Base-by-base conservation (phyloP, 2,888 invertebrate genomes). In the Leptinotarsa haldemani region DNA sequence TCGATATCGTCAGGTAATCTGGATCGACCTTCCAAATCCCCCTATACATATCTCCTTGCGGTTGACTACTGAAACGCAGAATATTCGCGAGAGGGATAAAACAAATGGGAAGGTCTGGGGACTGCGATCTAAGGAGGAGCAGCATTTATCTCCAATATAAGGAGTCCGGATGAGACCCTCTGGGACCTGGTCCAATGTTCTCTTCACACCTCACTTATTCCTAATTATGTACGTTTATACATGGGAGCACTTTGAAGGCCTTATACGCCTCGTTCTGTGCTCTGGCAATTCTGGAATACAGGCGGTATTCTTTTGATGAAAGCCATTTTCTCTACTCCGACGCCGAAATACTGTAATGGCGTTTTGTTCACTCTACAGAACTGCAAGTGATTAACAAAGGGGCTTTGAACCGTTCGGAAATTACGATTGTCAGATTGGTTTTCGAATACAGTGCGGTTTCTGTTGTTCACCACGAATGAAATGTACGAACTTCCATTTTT, bases 141-240 rank as follows among this genome's bases (percentile, higher is more conserved):
- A 67, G 79, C 80, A 80, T 83, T 83, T 83, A 83, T 81, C 84
- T 84, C 81, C 79, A 80, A 83, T 82, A 82, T 82, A 83, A 80
- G 80, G 81, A 78, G 80, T 82, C 82, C 83, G 84, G 84, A 84
- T 83, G 84, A 85, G 84, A 83, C 84, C 85, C 84, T 82, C 77
- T 63, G 84, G 82, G 84, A 83, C 80, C 47, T 79, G 82, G 83
- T 83, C 81, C 84, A 82, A 81, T 84, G 83, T 84, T 85, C 82
- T 81, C 84, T 85, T 86, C 83, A 85, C 85, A 86, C 86, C 85
- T 85, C 86, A 85, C 86, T 86, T 84, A 85, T 82, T 85, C 85
- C 85, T 86, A 86, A 86, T 86, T 86, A 85, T 85, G 83, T 64
- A 82, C 80, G 82, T 81, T 83, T 81, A 82, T 80, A 82, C 76